Evolutionary conservation across 2,113 vertebrate genomes (phyloP).

Genomic region (Tachuris rubrigastra): DNA sequence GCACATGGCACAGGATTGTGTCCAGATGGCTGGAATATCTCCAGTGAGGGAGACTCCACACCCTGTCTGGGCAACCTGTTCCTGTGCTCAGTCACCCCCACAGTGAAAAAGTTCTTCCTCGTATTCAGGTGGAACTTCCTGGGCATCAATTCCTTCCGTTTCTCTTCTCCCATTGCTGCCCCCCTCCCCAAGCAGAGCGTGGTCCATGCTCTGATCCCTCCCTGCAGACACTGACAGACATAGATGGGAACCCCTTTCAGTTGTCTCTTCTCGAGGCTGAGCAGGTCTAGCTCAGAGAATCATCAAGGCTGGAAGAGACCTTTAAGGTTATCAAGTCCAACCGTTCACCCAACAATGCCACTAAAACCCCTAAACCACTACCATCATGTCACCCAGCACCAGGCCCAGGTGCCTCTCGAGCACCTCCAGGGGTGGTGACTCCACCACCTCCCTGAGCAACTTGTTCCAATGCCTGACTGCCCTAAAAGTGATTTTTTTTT

Average conservation of each 20-base stretch:
- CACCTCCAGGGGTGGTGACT: background rate
- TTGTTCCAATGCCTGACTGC: background rate
- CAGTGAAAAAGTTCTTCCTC: background rate
- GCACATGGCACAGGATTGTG: background rate
- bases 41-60: background rate
- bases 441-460: background rate
- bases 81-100: accelerated
- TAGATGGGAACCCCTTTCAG: background rate
- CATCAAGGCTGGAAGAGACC: background rate
- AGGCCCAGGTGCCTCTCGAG: background rate
- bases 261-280: background rate
- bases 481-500: background rate
- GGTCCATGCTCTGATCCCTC: background rate
- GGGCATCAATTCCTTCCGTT: background rate
- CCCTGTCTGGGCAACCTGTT: background rate
- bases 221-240: background rate
- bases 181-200: background rate
- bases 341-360: too few relatives aligned
- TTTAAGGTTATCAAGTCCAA: background rate
- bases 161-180: background rate
- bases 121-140: background rate
- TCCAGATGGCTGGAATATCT: background rate
- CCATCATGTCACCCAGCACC: background rate
- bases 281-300: background rate
- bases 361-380: background rate